Conservation (phyloP, 2,113 vertebrate species). For the Cepphus grylle region DNA sequence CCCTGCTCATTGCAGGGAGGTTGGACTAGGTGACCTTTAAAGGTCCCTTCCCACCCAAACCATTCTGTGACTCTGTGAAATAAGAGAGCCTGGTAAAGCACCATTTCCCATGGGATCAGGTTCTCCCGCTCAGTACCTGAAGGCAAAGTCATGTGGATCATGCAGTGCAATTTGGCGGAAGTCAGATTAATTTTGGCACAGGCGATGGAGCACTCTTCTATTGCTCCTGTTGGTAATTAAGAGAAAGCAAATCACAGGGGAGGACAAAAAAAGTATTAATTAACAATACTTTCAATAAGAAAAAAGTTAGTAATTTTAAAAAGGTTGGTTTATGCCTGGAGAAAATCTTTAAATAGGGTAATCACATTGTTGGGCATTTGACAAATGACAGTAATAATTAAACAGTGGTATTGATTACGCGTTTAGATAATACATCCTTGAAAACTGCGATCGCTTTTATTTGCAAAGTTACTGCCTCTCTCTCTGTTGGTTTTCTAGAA, state of each 20-base stretch:
- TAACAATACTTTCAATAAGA: constrained; percentile 33
- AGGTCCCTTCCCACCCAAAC: not conserved
- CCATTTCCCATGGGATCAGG: not conserved
- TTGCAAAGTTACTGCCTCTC: not conserved
- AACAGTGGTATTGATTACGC: not conserved
- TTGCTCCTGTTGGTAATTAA: constrained; percentile 61
- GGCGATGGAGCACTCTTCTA: not conserved
- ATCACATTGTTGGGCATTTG: not conserved
- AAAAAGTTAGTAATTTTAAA: constrained; percentile 39
- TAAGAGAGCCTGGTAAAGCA: not conserved
- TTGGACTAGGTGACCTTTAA: not conserved
- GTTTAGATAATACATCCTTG: not conserved
- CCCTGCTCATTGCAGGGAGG: not conserved
- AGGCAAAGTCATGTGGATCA: not conserved
- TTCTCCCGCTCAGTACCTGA: not conserved
- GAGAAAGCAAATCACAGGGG: constrained; percentile 28
- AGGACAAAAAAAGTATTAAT: constrained; percentile 52
- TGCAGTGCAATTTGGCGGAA: not conserved
- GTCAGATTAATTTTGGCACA: constrained; percentile 12
- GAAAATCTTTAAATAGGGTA: constrained; percentile 22
- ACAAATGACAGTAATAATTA: not conserved
- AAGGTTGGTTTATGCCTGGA: constrained; percentile 30
- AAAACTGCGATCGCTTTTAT: not conserved
- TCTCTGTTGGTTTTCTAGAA: not conserved
- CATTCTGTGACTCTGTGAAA: not conserved